phyloP scores from a whole-genome alignment of 2,888 invertebrate genomes.

The Lepidochitona cinerea region DNA sequence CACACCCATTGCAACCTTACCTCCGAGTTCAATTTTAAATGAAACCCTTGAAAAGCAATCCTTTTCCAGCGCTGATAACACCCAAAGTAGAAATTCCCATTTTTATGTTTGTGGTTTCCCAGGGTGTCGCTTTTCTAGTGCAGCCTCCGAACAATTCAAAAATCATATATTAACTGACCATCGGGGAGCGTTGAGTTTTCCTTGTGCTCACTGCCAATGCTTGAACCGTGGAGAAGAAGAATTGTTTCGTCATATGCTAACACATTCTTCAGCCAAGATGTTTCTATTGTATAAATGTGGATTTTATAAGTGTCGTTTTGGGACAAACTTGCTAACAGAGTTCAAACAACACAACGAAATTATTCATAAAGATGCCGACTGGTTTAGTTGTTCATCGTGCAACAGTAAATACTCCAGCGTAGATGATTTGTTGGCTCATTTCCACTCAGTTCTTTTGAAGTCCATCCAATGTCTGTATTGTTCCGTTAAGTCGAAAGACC shows the following conservation, averaged over 20 bases:
- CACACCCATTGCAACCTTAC: no score
- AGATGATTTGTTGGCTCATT: slow-evolving; percentile 41
- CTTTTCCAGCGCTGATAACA: no score
- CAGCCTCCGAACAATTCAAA: slow-evolving; percentile 45
- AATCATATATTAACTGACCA: slow-evolving; percentile 47
- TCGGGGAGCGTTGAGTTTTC: slow-evolving; percentile 38
- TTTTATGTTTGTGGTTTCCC: slow-evolving; percentile 59
- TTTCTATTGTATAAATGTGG: slow-evolving; percentile 53
- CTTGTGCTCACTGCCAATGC: slow-evolving; percentile 58
- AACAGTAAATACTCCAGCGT: slow-evolving; percentile 38
- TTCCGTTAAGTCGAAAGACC: slow-evolving; percentile 47
- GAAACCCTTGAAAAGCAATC: no score
- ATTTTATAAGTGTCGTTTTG: slow-evolving; percentile 48
- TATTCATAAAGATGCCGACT: slow-evolving; percentile 35
- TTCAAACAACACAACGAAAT: slow-evolving; percentile 47
- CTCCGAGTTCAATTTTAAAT: no score
- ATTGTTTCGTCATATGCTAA: slow-evolving; percentile 49
- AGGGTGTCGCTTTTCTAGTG: slow-evolving; percentile 46
- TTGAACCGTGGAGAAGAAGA: slow-evolving; percentile 48
- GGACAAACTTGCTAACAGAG: slow-evolving; percentile 48
- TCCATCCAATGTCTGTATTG: slow-evolving; percentile 59
- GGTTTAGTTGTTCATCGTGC: slow-evolving; percentile 49
- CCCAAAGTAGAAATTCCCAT: background rate
- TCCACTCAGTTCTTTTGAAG: slow-evolving; percentile 50
- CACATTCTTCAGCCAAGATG: slow-evolving; percentile 46